Percentiles rank a stretch among this genome's conserved stretches.
Conservation (phyloP, 2,888 invertebrate genomes). For the Sphaeridia pumilis region DNA sequence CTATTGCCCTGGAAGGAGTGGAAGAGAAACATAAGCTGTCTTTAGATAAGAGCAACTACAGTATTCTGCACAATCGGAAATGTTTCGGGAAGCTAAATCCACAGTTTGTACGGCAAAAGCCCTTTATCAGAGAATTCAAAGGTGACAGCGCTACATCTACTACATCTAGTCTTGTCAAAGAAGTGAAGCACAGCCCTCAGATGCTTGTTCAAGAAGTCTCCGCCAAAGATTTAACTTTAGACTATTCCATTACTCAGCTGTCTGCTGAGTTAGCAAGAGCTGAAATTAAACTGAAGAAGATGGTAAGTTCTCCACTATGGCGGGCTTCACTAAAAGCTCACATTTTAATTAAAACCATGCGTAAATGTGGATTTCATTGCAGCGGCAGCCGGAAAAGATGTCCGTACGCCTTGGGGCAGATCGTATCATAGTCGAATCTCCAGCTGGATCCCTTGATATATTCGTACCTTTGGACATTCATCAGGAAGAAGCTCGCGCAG, state of each 20-base stretch:
- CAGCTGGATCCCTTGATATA: slow-evolving; percentile 28
- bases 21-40: slow-evolving; percentile 41
- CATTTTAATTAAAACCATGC: slow-evolving; percentile 3
- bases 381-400: slow-evolving; percentile 27
- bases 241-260: slow-evolving; percentile 22
- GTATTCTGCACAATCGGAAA: slow-evolving; percentile 25
- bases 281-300: slow-evolving; percentile 28
- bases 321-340: neutral
- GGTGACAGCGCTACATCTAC: slow-evolving; percentile 13
- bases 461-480: slow-evolving; percentile 32
- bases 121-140: slow-evolving; percentile 27
- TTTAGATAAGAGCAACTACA: slow-evolving; percentile 38
- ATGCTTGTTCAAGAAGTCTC: slow-evolving; percentile 13
- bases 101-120: slow-evolving; percentile 29
- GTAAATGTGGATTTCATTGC: neutral
- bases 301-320: slow-evolving; percentile 17
- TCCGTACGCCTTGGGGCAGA: slow-evolving; percentile 29
- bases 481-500: slow-evolving; percentile 31
- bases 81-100: slow-evolving; percentile 31
- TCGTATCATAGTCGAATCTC: slow-evolving; percentile 30
- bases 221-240: slow-evolving; percentile 17
- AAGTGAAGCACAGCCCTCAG: neutral
- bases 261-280: slow-evolving; percentile 23
- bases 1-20: slow-evolving; percentile 42
- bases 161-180: slow-evolving; percentile 6